Evolutionary conservation across 2,888 invertebrate species (phyloP), one percentile per base, ranked within the genome.

Genomic region (Mesoligia furuncula): DNA sequence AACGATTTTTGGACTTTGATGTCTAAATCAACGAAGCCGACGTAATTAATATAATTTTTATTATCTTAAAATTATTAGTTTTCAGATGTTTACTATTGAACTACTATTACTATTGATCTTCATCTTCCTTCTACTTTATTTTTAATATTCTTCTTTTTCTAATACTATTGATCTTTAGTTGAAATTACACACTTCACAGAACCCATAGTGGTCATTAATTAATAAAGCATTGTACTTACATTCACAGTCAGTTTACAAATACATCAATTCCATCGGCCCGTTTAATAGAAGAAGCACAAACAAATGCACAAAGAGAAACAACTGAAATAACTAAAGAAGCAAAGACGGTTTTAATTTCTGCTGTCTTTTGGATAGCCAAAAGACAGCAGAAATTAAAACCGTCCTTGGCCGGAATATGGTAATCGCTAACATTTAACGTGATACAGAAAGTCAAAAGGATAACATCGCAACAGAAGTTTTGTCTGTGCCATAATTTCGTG

Each of bases 401-500:
- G 69, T 48, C 81, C 79, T 87, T 87, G 79, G 51, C 66, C 84
- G 51, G 15, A 76, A 74, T 83, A 76, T 80, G 72, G 75, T 77
- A 75, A 83, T 73, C 31, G 69, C 27, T 27, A 42, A 70, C 84
- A 69, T 87, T 85, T 75, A 80, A 68, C 51, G 69, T 65, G 75
- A 79, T 78, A 80, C 81, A 71, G 27, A 75, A 77, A 67, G 72
- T 72, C 81, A 36, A 79, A 87, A 85, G 78, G 81, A 82, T 83
- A 81, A 79, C 76, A 88, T 72, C 59, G 59, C 85, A 42, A 83
- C 81, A 86, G 77, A 88, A 88, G 77, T 88, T 87, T 75, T 70
- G 75, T 82, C 77, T 84, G 71, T 64, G 78, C 80, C 79, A 82
- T 86, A 81, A 86, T 85, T 81, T 79, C 79, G 77, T 64, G 85